Evolutionary conservation across 2,888 invertebrate genomes (phyloP).

Genomic region (Baccha elongata): DNA sequence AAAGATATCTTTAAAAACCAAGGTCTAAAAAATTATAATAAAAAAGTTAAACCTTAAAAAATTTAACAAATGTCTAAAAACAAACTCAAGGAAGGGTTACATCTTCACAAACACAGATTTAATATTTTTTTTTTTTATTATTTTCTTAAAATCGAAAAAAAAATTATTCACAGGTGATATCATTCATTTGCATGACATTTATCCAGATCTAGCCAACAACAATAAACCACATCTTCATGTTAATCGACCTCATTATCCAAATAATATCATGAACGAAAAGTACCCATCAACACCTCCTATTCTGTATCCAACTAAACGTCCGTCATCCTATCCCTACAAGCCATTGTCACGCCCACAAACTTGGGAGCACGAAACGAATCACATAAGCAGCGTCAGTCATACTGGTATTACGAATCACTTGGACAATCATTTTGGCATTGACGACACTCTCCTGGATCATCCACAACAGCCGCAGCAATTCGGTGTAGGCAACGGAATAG

Average conservation of each 20-base stretch:
- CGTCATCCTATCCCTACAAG: conserved; percentile 76
- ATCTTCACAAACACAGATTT: background rate
- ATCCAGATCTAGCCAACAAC: conserved; percentile 79
- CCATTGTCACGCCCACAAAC: conserved; percentile 74
- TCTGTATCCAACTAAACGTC: conserved; percentile 78
- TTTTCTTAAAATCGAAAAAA: conserved; percentile 8
- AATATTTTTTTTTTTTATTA: conserved; percentile 3
- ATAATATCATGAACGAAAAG: conserved; percentile 68
- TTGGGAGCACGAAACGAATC: conserved; percentile 81
- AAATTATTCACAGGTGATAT: conserved; percentile 81
- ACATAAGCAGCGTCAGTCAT: conserved; percentile 75
- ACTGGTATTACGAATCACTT: conserved; percentile 81
- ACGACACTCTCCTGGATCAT: conserved; percentile 74
- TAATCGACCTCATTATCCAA: conserved; percentile 66
- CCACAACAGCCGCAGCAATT: conserved; percentile 72
- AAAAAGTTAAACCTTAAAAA: no score
- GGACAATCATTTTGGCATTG: conserved; percentile 81
- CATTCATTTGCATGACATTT: conserved; percentile 83
- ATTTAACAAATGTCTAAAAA: no score
- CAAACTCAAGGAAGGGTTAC: no score
- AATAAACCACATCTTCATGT: conserved; percentile 53
- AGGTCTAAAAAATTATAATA: no score
- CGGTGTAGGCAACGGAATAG: conserved; percentile 80
- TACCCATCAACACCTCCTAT: conserved; percentile 75
- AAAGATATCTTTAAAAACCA: no score